These are phyloP conservation scores for Suncus etruscus DNA, from an alignment of 2,113 vertebrate species.

Conservation along the genomic window DNA sequence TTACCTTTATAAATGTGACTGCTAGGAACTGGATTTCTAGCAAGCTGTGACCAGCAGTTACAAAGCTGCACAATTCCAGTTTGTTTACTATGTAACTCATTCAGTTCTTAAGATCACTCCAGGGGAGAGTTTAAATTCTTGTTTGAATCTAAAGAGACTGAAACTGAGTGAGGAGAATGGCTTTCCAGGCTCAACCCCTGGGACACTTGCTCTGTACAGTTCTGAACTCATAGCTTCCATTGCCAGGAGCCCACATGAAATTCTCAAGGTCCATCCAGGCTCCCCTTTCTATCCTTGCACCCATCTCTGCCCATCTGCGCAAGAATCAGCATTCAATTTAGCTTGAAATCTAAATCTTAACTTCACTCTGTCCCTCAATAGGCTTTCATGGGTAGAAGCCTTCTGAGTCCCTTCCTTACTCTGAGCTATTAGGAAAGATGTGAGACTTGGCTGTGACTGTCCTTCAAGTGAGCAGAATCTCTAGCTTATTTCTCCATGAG, in stretches of 20 bases:
- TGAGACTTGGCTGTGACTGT: neutral
- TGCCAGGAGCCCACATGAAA: no score
- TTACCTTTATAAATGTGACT: no score
- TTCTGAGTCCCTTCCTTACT: neutral
- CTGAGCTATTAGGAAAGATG: conserved; percentile 28
- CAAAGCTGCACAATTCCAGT: neutral
- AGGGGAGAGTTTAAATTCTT: neutral
- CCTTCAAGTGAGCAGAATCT: neutral
- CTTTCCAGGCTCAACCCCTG: accelerated
- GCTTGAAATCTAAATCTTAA: neutral
- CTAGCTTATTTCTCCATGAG: conserved; percentile 11
- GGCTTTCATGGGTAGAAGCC: neutral
- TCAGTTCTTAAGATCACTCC: neutral
- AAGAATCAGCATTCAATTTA: neutral
- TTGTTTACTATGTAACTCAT: neutral
- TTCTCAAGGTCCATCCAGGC: neutral
- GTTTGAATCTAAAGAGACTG: neutral
- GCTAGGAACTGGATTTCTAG: no score
- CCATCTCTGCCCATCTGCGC: neutral
- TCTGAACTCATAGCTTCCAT: neutral
- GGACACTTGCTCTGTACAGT: neutral
- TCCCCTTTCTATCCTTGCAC: neutral
- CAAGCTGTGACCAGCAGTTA: neutral
- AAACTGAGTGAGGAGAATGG: neutral
- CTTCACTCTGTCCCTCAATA: neutral